Evolutionary conservation across 53 echinoderm and acorn worm species (phyloP), one percentile per base, ranked within the genome.

Genomic region (Henricia sp.): DNA sequence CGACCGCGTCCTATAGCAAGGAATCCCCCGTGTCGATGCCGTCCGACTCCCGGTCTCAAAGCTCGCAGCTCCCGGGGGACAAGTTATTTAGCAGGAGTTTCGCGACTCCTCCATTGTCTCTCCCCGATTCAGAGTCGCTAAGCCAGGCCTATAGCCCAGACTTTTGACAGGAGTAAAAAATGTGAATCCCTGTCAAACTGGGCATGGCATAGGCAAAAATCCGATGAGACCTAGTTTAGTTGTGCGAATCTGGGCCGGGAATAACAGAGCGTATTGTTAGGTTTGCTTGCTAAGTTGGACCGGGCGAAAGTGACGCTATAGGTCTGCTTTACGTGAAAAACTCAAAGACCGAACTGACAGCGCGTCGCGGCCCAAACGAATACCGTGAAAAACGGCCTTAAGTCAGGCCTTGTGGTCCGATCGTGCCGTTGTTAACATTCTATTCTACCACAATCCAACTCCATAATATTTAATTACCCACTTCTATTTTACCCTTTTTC

Each of bases 91-190:
- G 57, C 23, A 40, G 36, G 75, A 37, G 23, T 28, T 21, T 13
- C 23, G 39, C 56, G 30, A 38, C 67, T 67, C 38, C 41, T 0
- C 53, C 48, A 56, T 75, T 75, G 75, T 75, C 40, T 25, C 25
- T 12, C 57, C 25, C 38, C 39, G 58, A 58, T 75, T 75, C 27
- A 33, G 75, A 75, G 75, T 75, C 75, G 75, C 75, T 57, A 75
- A 75, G 75, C 75, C 58, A 75, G 75, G 39, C 55, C 40, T 16
- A n/a, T 55, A 57, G 57, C 56, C 75, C 56, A 75, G 58, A 75
- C 75, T 75, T 75, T 75, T 75, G 75, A 75, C 75, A 75, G 28
- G 67, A 39, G 39, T 67, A 39, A 75, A 75, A 53, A 52, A 52
- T 24, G 52, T 20, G 41, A 72, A 54, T 54, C 52, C 75, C 42